Evolutionary conservation across 2,888 invertebrate species (phyloP).

Genomic region (Catocala sponsa): DNA sequence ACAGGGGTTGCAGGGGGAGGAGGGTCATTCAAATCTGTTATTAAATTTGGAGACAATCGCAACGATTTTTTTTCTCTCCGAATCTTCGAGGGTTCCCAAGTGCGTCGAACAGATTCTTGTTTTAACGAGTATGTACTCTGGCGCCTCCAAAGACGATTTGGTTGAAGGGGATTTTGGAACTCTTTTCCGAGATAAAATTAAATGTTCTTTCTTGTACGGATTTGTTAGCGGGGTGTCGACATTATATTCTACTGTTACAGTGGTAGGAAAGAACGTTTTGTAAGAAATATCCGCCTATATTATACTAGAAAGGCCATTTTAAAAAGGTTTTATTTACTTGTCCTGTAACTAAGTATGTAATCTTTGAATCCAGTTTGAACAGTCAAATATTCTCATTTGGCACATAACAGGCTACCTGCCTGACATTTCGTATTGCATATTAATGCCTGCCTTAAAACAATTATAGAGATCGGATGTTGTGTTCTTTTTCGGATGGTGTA

Average conservation of each 20-base stretch:
- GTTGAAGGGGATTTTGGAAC: constrained; percentile 13
- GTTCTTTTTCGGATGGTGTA: no score
- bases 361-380: no score
- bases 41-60: constrained; percentile 80
- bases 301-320: no score
- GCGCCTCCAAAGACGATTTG: constrained; percentile 15
- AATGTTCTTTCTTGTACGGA: constrained; percentile 11
- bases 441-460: no score
- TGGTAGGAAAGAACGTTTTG: background rate
- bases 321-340: no score
- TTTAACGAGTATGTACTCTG: constrained; percentile 38
- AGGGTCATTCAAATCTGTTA: constrained; percentile 77
- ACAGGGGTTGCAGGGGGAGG: constrained; percentile 19
- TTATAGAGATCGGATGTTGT: no score
- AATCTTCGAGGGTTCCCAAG: constrained; percentile 43
- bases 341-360: no score
- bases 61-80: constrained; percentile 48
- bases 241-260: background rate
- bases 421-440: no score
- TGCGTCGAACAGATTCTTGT: constrained; percentile 47
- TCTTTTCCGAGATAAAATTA: constrained; percentile 19
- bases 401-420: no score
- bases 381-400: no score
- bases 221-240: background rate
- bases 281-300: no score